Evolutionary conservation across 2,113 vertebrate species (phyloP).

Genomic region (Sturnus vulgaris): DNA sequence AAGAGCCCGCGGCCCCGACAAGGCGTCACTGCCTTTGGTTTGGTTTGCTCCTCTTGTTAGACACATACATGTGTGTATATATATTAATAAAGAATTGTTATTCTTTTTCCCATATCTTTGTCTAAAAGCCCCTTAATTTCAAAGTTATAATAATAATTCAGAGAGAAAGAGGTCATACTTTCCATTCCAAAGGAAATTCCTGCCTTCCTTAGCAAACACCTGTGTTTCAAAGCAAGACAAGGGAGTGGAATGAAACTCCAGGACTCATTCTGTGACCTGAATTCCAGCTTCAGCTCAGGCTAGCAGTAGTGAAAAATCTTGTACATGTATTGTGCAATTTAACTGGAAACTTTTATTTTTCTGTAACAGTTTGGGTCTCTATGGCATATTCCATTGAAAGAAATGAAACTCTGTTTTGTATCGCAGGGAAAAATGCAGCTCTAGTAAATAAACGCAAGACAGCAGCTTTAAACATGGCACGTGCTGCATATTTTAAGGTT

Average conservation of each 20-base stretch:
- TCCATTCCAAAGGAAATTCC: background rate
- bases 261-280: background rate
- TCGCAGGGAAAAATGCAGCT: background rate
- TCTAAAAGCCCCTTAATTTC: background rate
- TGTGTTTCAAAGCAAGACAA: background rate
- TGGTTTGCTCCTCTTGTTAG: no score
- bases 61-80: rapidly evolving
- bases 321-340: background rate
- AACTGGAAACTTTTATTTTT: background rate
- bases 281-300: background rate
- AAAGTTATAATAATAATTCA: background rate
- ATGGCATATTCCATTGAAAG: background rate
- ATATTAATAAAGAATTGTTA: no score
- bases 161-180: background rate
- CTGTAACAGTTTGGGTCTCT: background rate
- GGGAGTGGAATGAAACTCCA: background rate
- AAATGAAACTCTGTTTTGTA: background rate
- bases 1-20: rapidly evolving
- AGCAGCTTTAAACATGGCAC: background rate
- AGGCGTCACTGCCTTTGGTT: rapidly evolving
- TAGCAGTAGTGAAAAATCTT: background rate
- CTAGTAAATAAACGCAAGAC: background rate
- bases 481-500: background rate
- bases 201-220: background rate
- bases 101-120: background rate